Conservation (phyloP, 37 sponge, comb jelly and placozoan genomes). For the Spongilla lacustris region DNA sequence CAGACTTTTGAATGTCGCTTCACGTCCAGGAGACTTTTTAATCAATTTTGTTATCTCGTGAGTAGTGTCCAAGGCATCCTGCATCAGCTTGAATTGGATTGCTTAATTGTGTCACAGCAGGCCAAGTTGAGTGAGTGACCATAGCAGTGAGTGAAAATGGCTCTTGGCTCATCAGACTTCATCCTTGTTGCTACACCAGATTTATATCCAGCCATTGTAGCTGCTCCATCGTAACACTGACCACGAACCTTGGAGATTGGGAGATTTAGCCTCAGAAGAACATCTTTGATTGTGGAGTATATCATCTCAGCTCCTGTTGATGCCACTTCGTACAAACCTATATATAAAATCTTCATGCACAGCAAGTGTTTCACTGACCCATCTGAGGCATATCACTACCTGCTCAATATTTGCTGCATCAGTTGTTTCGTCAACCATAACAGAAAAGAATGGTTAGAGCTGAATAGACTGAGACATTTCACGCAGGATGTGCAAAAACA, state of each 20-base stretch:
- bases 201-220: slow-evolving; percentile 39
- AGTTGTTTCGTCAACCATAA: slow-evolving; percentile 79
- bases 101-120: slow-evolving; percentile 51
- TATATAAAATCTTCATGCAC: too few species aligned
- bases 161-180: slow-evolving; percentile 40
- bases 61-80: too few species aligned
- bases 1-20: too few species aligned
- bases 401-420: slow-evolving; percentile 73
- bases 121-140: slow-evolving; percentile 62
- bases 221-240: slow-evolving; percentile 69
- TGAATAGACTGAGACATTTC: slow-evolving; percentile 33
- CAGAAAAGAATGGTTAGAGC: slow-evolving; percentile 32
- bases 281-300: slow-evolving; percentile 27
- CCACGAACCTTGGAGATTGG: slow-evolving; percentile 53
- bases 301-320: slow-evolving; percentile 23
- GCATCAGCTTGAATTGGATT: slow-evolving; percentile 64
- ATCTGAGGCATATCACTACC: slow-evolving; percentile 58
- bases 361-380: slow-evolving; percentile 45
- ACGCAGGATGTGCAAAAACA: slow-evolving; percentile 54
- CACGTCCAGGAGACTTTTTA: too few species aligned
- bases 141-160: slow-evolving; percentile 68
- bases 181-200: slow-evolving; percentile 48
- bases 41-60: too few species aligned
- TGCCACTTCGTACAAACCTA: slow-evolving; percentile 39
- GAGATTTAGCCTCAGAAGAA: slow-evolving; percentile 58